phyloP scores from a whole-genome alignment of 2,797 vertebrate genomes.

The Natrix natrix region DNA sequence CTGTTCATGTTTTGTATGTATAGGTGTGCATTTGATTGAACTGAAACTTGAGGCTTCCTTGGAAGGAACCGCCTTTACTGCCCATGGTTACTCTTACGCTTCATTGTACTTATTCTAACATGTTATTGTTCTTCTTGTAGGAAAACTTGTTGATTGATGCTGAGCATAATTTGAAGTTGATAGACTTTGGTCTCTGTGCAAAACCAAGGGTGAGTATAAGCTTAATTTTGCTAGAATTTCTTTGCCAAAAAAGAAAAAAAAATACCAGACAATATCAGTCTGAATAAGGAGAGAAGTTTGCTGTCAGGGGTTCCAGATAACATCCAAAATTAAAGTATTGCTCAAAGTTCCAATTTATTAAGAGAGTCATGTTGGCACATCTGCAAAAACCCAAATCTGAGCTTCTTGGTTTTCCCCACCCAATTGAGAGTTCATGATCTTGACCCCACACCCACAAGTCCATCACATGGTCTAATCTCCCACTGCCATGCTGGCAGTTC shows the following conservation, averaged over 20 bases:
- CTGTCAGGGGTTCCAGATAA: too few species aligned
- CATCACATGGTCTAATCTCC: too few species aligned
- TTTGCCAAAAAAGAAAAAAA: neutral
- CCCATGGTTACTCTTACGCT: neutral
- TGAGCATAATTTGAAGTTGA: constrained; percentile 90
- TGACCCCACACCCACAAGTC: too few species aligned
- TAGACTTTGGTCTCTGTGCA: constrained; percentile 95
- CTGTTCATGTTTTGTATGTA: neutral
- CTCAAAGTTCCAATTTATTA: too few species aligned
- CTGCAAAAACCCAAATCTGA: too few species aligned
- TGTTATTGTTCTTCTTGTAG: constrained; percentile 66
- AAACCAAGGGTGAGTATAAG: constrained; percentile 85
- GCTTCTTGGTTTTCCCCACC: too few species aligned
- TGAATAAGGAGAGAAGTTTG: neutral
- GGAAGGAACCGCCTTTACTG: neutral
- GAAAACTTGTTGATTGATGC: constrained; percentile 93
- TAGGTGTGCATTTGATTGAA: neutral
- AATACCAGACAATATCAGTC: neutral
- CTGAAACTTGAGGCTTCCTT: neutral
- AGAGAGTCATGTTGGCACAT: too few species aligned
- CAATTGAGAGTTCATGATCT: too few species aligned
- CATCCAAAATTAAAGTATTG: too few species aligned
- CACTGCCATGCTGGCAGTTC: too few species aligned
- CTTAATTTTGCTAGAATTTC: neutral
- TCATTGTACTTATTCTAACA: neutral